Base-by-base conservation (phyloP, 1,140 invertebrate genomes). In the Ostrea edulis region DNA sequence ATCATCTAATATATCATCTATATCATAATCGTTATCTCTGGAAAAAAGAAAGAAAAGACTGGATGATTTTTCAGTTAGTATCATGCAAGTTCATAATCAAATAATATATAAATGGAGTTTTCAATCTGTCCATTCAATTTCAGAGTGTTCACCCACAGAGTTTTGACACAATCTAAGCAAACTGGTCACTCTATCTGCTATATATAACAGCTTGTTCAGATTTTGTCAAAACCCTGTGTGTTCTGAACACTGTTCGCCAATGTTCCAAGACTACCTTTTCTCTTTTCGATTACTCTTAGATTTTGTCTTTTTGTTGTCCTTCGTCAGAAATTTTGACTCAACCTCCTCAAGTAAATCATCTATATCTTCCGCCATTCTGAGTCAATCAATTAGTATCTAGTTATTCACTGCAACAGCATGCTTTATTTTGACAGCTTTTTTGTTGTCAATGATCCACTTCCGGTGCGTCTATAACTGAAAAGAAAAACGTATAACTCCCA, bases 271-370 rank as follows among this genome's bases (percentile, higher is more conserved):
- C n/a, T 20, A 83, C 82, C 82, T 83, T 83, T 83, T 54, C 29
- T 83, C 53, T 22, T 52, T 53, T 83, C 22, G 17, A 53, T 54
- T 83, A 51, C 17, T 83, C 52, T 54, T 25, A 12, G 82, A 55
- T 84, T 55, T 88, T 8, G 51, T 11, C 52, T 85, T 87, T 86
- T 84, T 82, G 89, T 84, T 89, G 68, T 91, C 68, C 89, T 91
- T 91, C 85, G 86, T 89, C 52, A 90, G 88, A 89, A 92, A 94
- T 88, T 92, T 93, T 58, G 87, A 87, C 88, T 94, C 94, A 11
- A 94, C 94, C 91, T 94, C 93, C 87, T 94, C 94, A n/a, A 94
- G 87, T 65, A 94, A 91, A 88, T 94, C 93, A 89, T 94, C 93
- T 62, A 95, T 93, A 90, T 95, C 93, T 86, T 94, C 93, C 44